Evolutionary conservation across 1,140 invertebrate genomes (phyloP), one percentile per base, ranked within the genome.

Genomic region (Bombyx mandarina): DNA sequence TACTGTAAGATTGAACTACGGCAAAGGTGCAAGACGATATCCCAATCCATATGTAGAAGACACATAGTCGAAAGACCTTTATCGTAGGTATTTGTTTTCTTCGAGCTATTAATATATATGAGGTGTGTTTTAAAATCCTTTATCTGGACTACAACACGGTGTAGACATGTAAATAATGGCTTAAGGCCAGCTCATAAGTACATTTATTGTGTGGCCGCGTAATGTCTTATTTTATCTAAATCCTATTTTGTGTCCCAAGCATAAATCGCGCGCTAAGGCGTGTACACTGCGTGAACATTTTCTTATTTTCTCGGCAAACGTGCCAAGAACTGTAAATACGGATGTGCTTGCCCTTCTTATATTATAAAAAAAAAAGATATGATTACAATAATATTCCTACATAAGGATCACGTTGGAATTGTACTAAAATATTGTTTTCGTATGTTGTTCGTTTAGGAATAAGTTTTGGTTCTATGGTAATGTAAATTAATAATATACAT

Each of bases 321-420:
- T 85, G 82, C 82, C 78, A 74, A 75, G 79, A 81, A 85, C 79
- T 77, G 77, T 85, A 85, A 84, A 79, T 79, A 73, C 61, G 66
- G 57, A 63, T 66, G 58, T 66, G 62, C 57, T 66, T 59, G 64
- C 60, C 60, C 64, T 74, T 69, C 44, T 64, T 67, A 65, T 54
- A 57, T 59, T 63, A 64, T 57, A 45, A 46, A 57, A 44, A 57
- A 57, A 18, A 63, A 55, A 60, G 22, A 60, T 56, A 57, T 53
- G 44, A 12, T 54, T 54, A 57, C 52, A 54, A 57, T 57, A 54
- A 56, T 56, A 56, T 50, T 50, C 51, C 6, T 44, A 22, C 42
- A 51, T 51, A 22, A 51, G 5, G 42, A 35, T 35, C 10, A 4
- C 50, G 26, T 47, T 35, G 26, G 26, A 35, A 35, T 3, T 35